These are phyloP conservation scores for Pongo abelii DNA, from an alignment of 2,113 vertebrate genomes.

Conservation along the genomic window DNA sequence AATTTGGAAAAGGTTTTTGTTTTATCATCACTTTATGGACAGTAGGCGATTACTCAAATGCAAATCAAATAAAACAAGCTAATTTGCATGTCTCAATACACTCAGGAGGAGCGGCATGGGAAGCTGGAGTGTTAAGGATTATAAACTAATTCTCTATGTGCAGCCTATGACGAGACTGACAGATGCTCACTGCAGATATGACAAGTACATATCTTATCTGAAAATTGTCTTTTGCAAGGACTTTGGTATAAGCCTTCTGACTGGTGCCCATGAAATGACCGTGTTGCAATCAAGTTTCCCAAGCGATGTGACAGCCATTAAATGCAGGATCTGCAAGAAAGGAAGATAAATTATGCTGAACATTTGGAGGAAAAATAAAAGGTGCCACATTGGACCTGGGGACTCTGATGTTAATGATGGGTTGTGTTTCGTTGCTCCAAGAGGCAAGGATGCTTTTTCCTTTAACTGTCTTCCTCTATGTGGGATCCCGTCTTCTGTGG, in stretches of 20 bases:
- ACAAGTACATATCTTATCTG: conserved; percentile 58
- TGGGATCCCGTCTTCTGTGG: not conserved
- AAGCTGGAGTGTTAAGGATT: conserved; percentile 58
- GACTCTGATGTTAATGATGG: conserved; percentile 16
- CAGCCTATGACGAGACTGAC: conserved; percentile 35
- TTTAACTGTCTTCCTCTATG: not conserved
- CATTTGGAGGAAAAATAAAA: conserved; percentile 47
- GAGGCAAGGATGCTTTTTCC: conserved; percentile 1
- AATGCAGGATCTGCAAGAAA: not conserved
- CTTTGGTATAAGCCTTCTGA: conserved; percentile 75
- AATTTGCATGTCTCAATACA: conserved; percentile 54
- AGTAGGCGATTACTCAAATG: conserved; percentile 59
- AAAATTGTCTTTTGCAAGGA: conserved; percentile 70
- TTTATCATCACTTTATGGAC: conserved; percentile 46
- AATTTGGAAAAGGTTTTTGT: conserved; percentile 10
- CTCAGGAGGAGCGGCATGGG: conserved; percentile 36
- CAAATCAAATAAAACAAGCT: conserved; percentile 67
- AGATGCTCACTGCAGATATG: conserved; percentile 48
- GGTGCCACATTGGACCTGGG: not conserved
- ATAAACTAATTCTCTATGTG: conserved; percentile 54
- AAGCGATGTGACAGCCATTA: conserved; percentile 49
- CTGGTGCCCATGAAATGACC: conserved; percentile 69
- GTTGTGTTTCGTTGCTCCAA: conserved; percentile 15
- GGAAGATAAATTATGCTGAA: conserved; percentile 7
- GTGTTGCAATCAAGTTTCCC: conserved; percentile 65